These are phyloP conservation scores for Petaurus breviceps DNA, from an alignment of 2,113 vertebrate species.

Conservation along the genomic window DNA sequence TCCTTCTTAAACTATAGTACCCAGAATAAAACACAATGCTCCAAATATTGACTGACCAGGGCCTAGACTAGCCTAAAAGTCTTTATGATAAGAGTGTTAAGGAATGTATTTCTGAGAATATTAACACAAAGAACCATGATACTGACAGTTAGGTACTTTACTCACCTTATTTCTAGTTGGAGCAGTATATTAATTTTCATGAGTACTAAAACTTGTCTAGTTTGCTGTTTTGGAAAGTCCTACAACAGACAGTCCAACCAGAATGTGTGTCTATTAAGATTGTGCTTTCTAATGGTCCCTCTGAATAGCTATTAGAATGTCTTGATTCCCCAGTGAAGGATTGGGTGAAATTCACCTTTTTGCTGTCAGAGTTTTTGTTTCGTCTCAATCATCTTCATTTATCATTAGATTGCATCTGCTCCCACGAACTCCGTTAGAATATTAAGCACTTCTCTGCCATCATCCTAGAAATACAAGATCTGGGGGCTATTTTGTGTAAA, in stretches of 20 bases:
- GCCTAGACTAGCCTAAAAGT: background rate
- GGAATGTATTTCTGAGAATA: background rate
- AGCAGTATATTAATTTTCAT: background rate
- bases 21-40: background rate
- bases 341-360: background rate
- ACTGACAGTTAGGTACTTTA: background rate
- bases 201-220: constrained; percentile 6
- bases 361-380: background rate
- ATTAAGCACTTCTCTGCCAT: background rate
- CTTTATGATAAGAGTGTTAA: background rate
- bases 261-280: background rate
- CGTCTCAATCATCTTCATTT: background rate
- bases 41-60: background rate
- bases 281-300: background rate
- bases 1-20: background rate
- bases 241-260: background rate
- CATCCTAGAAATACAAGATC: background rate
- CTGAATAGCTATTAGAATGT: background rate
- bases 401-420: background rate
- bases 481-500: background rate
- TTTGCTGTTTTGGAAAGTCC: background rate
- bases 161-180: constrained; percentile 22
- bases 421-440: background rate
- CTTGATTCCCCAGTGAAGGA: background rate
- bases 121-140: background rate